These are phyloP conservation scores for Watersipora subatra DNA, from an alignment of 1,140 invertebrate species.

Conservation along the genomic window DNA sequence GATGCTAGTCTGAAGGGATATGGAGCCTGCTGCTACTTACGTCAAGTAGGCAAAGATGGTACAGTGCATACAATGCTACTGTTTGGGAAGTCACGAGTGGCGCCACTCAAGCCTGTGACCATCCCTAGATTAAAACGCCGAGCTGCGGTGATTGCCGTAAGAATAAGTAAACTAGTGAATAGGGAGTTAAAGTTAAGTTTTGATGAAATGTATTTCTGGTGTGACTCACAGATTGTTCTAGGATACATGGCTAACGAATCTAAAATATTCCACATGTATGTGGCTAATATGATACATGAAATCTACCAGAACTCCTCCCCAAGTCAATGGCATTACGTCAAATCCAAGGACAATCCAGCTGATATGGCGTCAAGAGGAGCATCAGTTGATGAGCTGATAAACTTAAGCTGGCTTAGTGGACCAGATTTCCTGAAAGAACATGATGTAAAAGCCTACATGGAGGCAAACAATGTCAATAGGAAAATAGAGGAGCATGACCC, in stretches of 20 bases:
- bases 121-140: conserved; percentile 2
- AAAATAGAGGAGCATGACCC: neutral
- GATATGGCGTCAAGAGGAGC: conserved; percentile 34
- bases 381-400: neutral
- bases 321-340: conserved; percentile 29
- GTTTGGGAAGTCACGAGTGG: neutral
- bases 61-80: neutral
- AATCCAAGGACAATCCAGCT: conserved; percentile 35
- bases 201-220: neutral
- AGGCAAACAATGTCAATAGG: neutral
- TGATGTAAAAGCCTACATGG: no score
- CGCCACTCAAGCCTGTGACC: neutral
- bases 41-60: neutral
- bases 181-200: neutral
- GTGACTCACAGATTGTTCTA: neutral
- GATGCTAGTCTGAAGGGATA: neutral
- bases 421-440: conserved; percentile 9
- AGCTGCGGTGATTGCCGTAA: neutral
- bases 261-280: neutral
- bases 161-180: neutral
- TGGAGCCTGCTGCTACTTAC: neutral
- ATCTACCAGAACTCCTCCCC: neutral
- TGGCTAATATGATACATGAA: neutral
- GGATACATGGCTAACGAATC: neutral
- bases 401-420: conserved; percentile 14